Evolutionary conservation across 2,888 invertebrate genomes (phyloP).

Genomic region (Folsomia manolachei): DNA sequence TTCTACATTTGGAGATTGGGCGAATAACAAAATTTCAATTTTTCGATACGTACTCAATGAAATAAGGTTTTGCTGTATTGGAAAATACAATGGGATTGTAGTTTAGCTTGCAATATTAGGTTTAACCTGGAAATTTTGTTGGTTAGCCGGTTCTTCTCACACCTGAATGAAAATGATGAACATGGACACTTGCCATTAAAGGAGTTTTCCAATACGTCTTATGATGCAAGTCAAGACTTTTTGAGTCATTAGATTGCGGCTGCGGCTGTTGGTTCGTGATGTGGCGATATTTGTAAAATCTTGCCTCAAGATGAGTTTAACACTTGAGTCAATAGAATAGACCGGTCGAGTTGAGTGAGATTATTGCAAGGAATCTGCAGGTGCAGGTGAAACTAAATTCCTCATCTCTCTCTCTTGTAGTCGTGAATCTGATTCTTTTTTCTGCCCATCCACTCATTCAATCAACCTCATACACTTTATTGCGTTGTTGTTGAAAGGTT

Average conservation of each 20-base stretch:
- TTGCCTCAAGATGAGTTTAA: constrained; percentile 6
- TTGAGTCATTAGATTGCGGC: background rate
- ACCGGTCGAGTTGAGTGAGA: too few relatives aligned
- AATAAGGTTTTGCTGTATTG: too few relatives aligned
- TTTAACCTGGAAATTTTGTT: background rate
- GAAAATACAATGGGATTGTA: too few relatives aligned
- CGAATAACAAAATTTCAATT: too few relatives aligned
- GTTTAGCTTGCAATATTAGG: too few relatives aligned
- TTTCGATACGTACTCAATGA: too few relatives aligned
- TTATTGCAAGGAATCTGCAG: constrained; percentile 14
- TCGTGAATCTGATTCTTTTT: background rate
- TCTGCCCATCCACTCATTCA: background rate
- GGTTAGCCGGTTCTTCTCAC: background rate
- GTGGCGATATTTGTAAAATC: background rate
- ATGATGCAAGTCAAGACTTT: background rate
- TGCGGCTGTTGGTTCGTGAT: constrained; percentile 1
- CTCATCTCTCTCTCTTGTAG: background rate
- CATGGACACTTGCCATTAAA: background rate
- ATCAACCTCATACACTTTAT: background rate
- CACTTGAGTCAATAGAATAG: background rate
- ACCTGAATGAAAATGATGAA: background rate
- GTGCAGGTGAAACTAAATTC: too few relatives aligned
- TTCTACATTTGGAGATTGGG: too few relatives aligned
- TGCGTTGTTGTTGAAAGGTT: background rate
- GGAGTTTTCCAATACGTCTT: background rate